Conservation (phyloP, 2,888 invertebrate species). For the Parthenolecanium corni region DNA sequence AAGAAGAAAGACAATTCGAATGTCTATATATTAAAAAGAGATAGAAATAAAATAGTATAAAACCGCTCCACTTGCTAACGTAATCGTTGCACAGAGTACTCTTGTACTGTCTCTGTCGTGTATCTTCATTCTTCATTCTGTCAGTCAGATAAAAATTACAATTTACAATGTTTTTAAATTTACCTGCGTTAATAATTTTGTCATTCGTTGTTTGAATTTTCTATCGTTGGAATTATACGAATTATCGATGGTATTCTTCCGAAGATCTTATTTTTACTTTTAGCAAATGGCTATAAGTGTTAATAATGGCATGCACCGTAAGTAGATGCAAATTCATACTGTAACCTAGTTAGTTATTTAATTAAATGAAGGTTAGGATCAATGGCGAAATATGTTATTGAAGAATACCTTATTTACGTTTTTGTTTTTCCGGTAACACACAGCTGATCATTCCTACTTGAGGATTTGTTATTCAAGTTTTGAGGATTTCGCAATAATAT, state of each 20-base stretch:
- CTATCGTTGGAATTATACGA: not conserved
- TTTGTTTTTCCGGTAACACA: not conserved
- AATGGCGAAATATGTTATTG: conserved; percentile 12
- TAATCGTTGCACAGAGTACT: too few relatives aligned
- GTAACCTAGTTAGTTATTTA: conserved; percentile 14
- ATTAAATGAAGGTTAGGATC: conserved; percentile 22
- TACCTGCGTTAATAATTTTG: conserved; percentile 1
- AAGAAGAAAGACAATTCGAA: too few relatives aligned
- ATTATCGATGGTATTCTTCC: conserved; percentile 11
- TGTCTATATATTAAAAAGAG: too few relatives aligned
- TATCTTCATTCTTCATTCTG: too few relatives aligned
- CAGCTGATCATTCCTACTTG: not conserved
- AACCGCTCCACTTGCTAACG: too few relatives aligned
- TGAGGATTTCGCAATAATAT: not conserved
- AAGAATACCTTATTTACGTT: not conserved
- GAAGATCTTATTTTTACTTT: conserved; percentile 3
- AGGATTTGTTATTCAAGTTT: too few relatives aligned
- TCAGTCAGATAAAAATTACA: too few relatives aligned
- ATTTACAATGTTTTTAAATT: conserved; percentile 23
- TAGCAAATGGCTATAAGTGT: conserved; percentile 24
- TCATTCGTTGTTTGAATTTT: conserved; percentile 4
- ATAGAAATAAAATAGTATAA: too few relatives aligned
- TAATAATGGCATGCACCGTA: conserved; percentile 25
- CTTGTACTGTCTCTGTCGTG: too few relatives aligned
- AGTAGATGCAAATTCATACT: conserved; percentile 13